Evolutionary conservation across 2,888 invertebrate species (phyloP).

Genomic region (Aspidiotus destructor): DNA sequence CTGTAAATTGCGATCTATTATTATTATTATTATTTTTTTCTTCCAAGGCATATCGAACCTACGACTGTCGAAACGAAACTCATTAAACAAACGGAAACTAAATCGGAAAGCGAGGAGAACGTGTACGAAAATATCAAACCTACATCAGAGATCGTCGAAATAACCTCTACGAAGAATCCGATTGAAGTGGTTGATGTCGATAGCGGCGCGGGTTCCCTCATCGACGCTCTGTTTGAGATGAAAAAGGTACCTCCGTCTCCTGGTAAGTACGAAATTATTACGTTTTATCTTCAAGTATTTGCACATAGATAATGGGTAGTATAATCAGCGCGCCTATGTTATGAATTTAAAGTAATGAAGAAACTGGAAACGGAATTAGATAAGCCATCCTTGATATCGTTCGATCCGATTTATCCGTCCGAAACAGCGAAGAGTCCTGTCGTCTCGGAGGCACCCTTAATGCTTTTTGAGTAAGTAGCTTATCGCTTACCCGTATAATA

Average conservation of each 20-base stretch:
- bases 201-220: not conserved
- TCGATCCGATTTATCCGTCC: slow-evolving; percentile 32
- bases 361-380: slow-evolving; percentile 57
- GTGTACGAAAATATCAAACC: slow-evolving; percentile 5
- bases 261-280: not conserved
- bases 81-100: not conserved
- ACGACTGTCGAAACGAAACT: not conserved
- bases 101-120: not conserved
- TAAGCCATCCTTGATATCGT: slow-evolving; percentile 39
- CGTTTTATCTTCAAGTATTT: not conserved
- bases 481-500: too few species aligned
- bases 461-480: slow-evolving; percentile 16
- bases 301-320: too few species aligned
- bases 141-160: not conserved
- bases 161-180: not conserved
- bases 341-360: slow-evolving; percentile 42
- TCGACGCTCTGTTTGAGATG: not conserved
- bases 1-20: too few species aligned
- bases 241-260: not conserved
- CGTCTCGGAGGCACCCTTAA: slow-evolving; percentile 6
- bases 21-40: not conserved
- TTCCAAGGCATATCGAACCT: not conserved
- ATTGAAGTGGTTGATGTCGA: slow-evolving; percentile 2
- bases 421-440: slow-evolving; percentile 25
- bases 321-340: too few species aligned